phyloP scores from a whole-genome alignment of 1,140 invertebrate genomes.

The Nephila pilipes region DNA sequence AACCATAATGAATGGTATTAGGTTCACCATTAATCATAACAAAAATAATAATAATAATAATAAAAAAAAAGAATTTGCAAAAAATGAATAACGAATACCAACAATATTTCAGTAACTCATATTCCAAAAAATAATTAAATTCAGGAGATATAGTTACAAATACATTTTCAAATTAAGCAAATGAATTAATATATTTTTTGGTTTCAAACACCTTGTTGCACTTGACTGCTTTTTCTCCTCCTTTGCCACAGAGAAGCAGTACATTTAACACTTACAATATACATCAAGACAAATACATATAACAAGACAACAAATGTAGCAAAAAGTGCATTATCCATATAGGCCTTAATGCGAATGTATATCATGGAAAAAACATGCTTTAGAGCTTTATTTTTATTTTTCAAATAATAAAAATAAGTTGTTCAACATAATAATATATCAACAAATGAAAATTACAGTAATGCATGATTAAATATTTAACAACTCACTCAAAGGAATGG shows the following conservation, averaged over 20 bases:
- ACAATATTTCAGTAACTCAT: neutral
- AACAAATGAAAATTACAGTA: neutral
- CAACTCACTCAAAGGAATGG: slow-evolving; percentile 22
- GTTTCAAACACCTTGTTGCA: slow-evolving; percentile 11
- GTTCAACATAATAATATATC: neutral
- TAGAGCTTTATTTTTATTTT: neutral
- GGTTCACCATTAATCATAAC: neutral
- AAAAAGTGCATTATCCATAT: neutral
- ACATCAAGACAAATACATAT: slow-evolving; percentile 5
- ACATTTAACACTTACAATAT: neutral
- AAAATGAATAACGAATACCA: neutral
- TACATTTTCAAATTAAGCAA: neutral
- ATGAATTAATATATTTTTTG: neutral
- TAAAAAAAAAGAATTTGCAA: neutral
- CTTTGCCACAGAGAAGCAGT: neutral
- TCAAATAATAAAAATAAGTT: neutral
- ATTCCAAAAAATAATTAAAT: neutral
- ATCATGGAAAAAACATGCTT: neutral
- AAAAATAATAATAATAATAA: too few relatives aligned
- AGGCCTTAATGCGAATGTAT: neutral
- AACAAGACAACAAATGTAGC: slow-evolving; percentile 11
- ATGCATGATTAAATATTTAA: neutral
- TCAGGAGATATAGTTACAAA: neutral
- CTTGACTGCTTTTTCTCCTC: neutral
- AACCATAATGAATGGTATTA: neutral